Percentiles rank a stretch among this genome's conserved stretches.
Conservation (phyloP, 1,140 invertebrate genomes). For the Macrotrachela quadricornifera region DNA sequence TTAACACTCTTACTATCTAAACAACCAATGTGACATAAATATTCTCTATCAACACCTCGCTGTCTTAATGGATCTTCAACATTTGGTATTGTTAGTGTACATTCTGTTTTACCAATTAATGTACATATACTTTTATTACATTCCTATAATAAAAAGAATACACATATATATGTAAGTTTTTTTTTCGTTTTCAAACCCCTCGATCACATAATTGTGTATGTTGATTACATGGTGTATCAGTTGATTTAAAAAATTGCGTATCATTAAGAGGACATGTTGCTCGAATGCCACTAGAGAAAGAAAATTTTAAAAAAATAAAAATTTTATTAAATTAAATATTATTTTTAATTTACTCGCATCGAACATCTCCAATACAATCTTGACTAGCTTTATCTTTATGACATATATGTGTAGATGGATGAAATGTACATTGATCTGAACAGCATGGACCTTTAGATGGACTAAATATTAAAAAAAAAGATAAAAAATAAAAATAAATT, state of each 20-base stretch:
- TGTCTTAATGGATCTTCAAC: no score
- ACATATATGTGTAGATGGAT: neutral
- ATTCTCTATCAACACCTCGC: no score
- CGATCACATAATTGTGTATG: slow-evolving; percentile 3
- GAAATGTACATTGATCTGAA: slow-evolving; percentile 51
- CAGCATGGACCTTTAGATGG: slow-evolving; percentile 51
- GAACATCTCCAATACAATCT: slow-evolving; percentile 2
- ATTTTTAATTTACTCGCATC: neutral
- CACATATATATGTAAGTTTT: neutral
- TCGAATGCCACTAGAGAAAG: slow-evolving; percentile 11
- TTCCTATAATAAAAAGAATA: neutral
- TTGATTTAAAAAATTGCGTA: neutral
- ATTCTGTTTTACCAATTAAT: neutral
- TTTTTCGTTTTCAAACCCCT: neutral
- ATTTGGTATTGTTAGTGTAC: neutral
- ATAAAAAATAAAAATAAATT: slow-evolving; percentile 1
- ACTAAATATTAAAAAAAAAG: slow-evolving; percentile 33
- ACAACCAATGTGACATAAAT: no score
- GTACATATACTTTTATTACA: slow-evolving; percentile 5
- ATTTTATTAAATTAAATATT: no score
- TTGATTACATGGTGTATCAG: neutral
- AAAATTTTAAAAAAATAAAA: neutral
- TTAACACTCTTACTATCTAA: no score
- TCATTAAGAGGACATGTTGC: neutral
- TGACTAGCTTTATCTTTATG: neutral